Conservation (phyloP, 2,797 vertebrate genomes). For the Heliangelus exortis region DNA sequence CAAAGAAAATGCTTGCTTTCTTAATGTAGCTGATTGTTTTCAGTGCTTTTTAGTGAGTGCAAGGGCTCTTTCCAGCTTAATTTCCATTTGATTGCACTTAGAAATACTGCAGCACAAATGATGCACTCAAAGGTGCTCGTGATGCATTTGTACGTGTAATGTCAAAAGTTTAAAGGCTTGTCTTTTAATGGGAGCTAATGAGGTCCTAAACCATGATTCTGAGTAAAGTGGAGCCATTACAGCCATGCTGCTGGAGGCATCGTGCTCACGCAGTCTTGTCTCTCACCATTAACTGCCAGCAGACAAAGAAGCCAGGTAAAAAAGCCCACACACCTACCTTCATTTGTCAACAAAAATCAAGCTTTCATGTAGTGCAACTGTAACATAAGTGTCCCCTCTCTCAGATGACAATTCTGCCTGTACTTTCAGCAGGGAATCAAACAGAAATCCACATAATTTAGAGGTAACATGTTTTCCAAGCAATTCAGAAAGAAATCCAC, state of each 20-base stretch:
- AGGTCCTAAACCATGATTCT: neutral
- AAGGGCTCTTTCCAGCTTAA: neutral
- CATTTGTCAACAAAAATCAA: neutral
- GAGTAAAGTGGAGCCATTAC: neutral
- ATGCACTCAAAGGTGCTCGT: neutral
- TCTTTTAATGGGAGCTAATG: neutral
- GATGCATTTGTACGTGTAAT: neutral
- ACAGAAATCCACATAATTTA: neutral
- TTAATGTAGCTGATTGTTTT: neutral
- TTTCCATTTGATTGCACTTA: neutral
- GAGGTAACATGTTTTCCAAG: neutral
- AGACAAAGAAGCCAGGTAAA: neutral
- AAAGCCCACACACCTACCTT: neutral
- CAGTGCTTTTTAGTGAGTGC: neutral
- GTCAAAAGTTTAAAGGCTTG: neutral
- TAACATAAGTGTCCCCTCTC: neutral
- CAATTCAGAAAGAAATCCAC: neutral
- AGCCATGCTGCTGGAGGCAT: neutral
- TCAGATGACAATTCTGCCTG: neutral
- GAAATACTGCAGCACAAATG: neutral
- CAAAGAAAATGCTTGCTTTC: neutral
- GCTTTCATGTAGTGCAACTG: neutral
- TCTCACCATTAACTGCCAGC: neutral
- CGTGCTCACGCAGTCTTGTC: rapidly evolving
- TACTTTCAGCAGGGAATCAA: neutral